phyloP scores from a whole-genome alignment of 1,140 invertebrate species.

The Drosophila ficusphila region DNA sequence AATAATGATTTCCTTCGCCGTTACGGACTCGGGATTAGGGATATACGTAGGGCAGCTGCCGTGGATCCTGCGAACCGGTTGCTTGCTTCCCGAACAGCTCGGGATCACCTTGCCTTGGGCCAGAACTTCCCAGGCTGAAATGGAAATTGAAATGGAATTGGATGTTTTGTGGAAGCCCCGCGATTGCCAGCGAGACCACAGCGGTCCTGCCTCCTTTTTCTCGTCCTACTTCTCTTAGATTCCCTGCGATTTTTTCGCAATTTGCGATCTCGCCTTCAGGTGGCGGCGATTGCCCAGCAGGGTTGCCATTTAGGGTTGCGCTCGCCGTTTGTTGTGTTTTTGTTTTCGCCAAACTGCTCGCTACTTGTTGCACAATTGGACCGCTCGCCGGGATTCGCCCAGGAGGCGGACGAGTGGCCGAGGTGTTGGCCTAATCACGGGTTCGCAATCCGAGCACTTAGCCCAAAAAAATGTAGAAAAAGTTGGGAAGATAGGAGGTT shows the following conservation, averaged over 20 bases:
- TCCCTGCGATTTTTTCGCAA: conserved; percentile 10
- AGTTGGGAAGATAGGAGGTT: neutral
- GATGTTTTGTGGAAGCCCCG: too few species aligned
- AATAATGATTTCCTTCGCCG: conserved; percentile 47
- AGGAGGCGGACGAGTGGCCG: conserved; percentile 11
- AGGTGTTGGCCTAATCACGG: conserved; percentile 62
- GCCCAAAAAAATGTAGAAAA: conserved; percentile 2
- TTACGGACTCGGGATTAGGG: conserved; percentile 37
- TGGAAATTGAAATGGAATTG: too few species aligned
- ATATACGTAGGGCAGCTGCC: conserved; percentile 23
- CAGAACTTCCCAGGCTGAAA: conserved; percentile 64
- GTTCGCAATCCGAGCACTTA: conserved; percentile 38
- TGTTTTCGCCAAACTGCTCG: conserved; percentile 41
- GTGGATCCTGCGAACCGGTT: conserved; percentile 33
- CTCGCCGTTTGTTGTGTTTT: conserved; percentile 15
- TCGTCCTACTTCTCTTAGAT: too few species aligned
- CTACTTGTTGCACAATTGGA: conserved; percentile 69
- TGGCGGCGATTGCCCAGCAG: conserved; percentile 55
- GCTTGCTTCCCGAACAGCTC: neutral
- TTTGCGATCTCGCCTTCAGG: conserved; percentile 50
- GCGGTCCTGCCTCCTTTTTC: conserved; percentile 29
- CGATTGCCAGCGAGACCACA: conserved; percentile 44
- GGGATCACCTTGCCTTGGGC: conserved; percentile 47
- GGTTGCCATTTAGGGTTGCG: conserved; percentile 52
- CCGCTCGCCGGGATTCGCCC: conserved; percentile 6